Percentiles rank a stretch among this genome's conserved stretches.
These are phyloP conservation scores for Balearica regulorum DNA, from an alignment of 2,797 vertebrate genomes.

Conservation along the genomic window DNA sequence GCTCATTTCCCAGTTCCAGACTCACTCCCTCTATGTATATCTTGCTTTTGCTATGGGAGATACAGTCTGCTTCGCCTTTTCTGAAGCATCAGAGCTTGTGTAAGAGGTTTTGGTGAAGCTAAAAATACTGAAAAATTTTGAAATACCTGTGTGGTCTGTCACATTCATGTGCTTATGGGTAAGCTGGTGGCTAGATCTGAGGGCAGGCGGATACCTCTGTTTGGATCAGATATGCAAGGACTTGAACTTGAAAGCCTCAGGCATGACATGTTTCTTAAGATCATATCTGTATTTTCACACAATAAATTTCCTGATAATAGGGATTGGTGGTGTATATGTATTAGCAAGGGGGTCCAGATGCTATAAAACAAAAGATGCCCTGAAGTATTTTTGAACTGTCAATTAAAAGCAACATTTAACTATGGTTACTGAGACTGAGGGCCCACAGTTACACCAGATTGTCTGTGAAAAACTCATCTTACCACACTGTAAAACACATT, in stretches of 20 bases:
- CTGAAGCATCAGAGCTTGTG: not conserved
- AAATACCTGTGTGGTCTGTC: not conserved
- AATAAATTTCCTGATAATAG: not conserved
- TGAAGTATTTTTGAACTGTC: not conserved
- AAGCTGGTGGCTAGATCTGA: not conserved
- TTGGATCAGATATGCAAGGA: not conserved
- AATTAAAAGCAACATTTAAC: not conserved
- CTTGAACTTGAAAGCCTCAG: not conserved
- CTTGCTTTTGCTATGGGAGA: not conserved
- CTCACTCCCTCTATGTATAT: not conserved
- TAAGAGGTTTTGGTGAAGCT: not conserved
- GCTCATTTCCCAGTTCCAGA: not conserved
- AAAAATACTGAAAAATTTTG: not conserved
- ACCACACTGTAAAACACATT: not conserved
- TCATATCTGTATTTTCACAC: not conserved
- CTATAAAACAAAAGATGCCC: not conserved
- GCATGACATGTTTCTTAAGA: not conserved
- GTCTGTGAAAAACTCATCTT: not conserved
- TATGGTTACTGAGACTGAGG: not conserved
- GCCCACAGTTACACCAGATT: not conserved
- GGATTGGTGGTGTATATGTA: not conserved
- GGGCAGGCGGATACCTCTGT: not conserved
- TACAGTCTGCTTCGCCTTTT: not conserved
- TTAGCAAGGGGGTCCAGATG: not conserved
- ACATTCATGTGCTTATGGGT: not conserved